A percentile compares a stretch with the other conserved stretches of the same genome.
Conservation (phyloP, 92 coral and sea anemone genomes). For the Phenganax marumi region DNA sequence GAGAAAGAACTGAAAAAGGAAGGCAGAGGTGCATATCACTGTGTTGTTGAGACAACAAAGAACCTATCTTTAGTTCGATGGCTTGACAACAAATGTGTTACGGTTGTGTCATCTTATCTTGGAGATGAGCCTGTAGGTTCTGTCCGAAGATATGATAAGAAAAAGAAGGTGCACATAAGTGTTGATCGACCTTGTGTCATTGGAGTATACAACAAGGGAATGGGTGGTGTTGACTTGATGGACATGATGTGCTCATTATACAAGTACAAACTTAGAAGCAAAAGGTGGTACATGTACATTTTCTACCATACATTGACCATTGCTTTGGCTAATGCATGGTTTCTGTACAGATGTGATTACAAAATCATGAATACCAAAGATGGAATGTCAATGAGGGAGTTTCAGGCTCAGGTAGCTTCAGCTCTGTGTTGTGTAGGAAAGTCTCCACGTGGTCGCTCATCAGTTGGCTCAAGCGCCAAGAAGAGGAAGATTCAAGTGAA, state of each 20-base stretch:
- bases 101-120: slow-evolving; percentile 5
- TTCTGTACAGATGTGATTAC: slow-evolving; percentile 14
- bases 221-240: slow-evolving; percentile 30
- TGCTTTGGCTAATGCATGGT: slow-evolving; percentile 29
- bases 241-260: slow-evolving; percentile 26
- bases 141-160: slow-evolving; percentile 8
- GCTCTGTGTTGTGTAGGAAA: background rate
- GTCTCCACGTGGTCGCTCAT: background rate
- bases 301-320: slow-evolving; percentile 20
- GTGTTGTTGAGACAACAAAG: slow-evolving; percentile 7
- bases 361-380: background rate
- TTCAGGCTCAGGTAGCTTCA: background rate
- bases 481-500: background rate
- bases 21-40: background rate
- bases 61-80: background rate
- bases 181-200: background rate
- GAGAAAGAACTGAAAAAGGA: slow-evolving; percentile 21
- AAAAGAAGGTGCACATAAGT: background rate
- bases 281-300: slow-evolving; percentile 20
- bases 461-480: background rate
- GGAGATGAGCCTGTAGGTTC: background rate
- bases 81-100: slow-evolving; percentile 18
- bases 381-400: background rate
- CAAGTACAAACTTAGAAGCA: slow-evolving; percentile 1
- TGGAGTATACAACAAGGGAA: slow-evolving; percentile 7